Evolutionary conservation across 2,888 invertebrate species (phyloP), one percentile per base, ranked within the genome.

Genomic region (Branchipolynoe longqiensis): DNA sequence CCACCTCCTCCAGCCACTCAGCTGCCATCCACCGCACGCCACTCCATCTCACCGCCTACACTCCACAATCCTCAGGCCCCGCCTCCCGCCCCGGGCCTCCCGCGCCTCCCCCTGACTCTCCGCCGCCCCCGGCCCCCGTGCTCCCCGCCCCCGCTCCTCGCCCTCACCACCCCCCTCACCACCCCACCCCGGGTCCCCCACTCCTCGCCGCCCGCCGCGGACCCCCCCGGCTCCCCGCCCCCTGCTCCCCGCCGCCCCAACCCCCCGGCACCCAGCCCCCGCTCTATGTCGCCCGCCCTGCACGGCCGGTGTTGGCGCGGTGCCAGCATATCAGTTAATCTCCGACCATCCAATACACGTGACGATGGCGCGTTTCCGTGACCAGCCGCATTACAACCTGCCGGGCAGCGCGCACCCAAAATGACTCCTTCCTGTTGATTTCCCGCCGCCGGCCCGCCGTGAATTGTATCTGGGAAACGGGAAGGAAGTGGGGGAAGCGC

Each of bases 391-490:
- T 69, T 69, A 69, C 33, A 38, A 8, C 69, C 36, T 4, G 36
- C 69, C 28, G 22, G 25, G 14, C 36, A 14, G 18, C 36, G 36
- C 69, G 22, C 36, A 38, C 69, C 69, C 69, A 69, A 69, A 69
- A 69, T 38, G 38, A 33, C 69, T 69, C 69, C 69, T 69, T 69
- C 69, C 69, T 69, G 69, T 69, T 69, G 69, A 69, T 69, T 69
- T 69, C 69, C 69, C 69, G 25, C 69, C 69, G 69, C 69, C 69
- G 18, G 22, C 36, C 12, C 36, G 33, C 69, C 69, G 33, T 8
- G 12, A 69, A 33, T 38, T 33, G 1, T 4, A 22, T 31, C 62
- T 18, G 38, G 33, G 69, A 62, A 31, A 56, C 22, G 58, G 58
- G n/a, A 58, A 58, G 12, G 58, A n/a, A 58, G 58, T 4, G 25